Percentiles rank a stretch among this genome's conserved stretches.
Evolutionary conservation across 2,797 vertebrate genomes (phyloP).

Genomic region (Aulostomus chinensis): DNA sequence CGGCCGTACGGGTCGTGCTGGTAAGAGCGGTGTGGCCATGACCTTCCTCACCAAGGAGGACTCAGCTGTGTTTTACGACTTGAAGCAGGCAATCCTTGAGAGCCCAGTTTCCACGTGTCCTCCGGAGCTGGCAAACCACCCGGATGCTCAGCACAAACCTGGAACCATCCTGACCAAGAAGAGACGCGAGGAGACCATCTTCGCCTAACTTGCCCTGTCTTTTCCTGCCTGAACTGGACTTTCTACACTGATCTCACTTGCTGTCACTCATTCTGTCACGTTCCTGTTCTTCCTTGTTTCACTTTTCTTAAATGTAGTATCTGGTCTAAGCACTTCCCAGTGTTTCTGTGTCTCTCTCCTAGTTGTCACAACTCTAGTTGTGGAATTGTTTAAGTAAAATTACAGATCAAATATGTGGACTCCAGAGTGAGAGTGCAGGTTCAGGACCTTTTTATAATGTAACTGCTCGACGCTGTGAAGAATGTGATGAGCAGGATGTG

Average conservation of each 20-base stretch:
- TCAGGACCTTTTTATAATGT: no score
- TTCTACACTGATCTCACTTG: neutral
- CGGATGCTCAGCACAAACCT: slow-evolving; percentile 96
- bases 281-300: neutral
- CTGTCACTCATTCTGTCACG: neutral
- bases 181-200: slow-evolving; percentile 97
- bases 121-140: slow-evolving; percentile 95
- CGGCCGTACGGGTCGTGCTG: slow-evolving; percentile 94
- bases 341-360: neutral
- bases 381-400: no score
- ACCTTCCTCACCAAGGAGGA: slow-evolving; percentile 99
- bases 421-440: no score
- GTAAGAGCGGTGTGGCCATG: slow-evolving; percentile 95
- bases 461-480: no score
- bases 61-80: slow-evolving; percentile 93
- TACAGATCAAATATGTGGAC: no score
- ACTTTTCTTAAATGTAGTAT: neutral
- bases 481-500: neutral
- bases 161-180: slow-evolving; percentile 99
- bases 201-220: slow-evolving; percentile 79
- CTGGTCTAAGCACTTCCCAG: neutral
- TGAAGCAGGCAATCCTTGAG: slow-evolving; percentile 98
- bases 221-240: neutral
- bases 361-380: neutral
- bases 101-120: slow-evolving; percentile 97